Percentiles rank a stretch among this genome's conserved stretches.
These are phyloP conservation scores for Arrhopalites spinosus DNA, from an alignment of 2,888 invertebrate species.

Conservation along the genomic window DNA sequence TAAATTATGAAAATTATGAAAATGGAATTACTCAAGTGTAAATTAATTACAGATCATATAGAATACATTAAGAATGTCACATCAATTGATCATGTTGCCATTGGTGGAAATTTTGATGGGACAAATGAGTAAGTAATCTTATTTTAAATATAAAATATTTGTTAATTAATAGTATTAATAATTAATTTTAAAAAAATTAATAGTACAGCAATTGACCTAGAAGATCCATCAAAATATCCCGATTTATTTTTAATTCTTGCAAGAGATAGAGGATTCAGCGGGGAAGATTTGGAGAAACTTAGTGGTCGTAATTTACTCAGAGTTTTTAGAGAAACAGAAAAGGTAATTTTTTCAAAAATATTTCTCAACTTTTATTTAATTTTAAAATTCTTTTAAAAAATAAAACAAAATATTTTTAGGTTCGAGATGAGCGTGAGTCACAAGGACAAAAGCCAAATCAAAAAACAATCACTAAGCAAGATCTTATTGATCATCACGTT, in stretches of 20 bases:
- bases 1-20: too few species aligned
- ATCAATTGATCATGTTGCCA: slow-evolving; percentile 49
- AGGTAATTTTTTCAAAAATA: too few species aligned
- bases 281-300: slow-evolving; percentile 57
- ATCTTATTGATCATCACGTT: too few species aligned
- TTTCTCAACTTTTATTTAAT: too few species aligned
- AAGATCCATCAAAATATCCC: slow-evolving; percentile 58
- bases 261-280: slow-evolving; percentile 57
- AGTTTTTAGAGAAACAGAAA: slow-evolving; percentile 52
- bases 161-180: neutral
- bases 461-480: too few species aligned
- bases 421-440: too few species aligned
- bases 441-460: too few species aligned
- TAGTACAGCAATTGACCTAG: slow-evolving; percentile 54
- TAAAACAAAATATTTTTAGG: too few species aligned
- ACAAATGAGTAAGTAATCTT: slow-evolving; percentile 42
- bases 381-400: too few species aligned
- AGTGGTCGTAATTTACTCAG: slow-evolving; percentile 58
- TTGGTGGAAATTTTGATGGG: slow-evolving; percentile 53
- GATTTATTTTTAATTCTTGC: slow-evolving; percentile 57
- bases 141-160: neutral
- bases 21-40: too few species aligned
- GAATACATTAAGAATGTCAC: slow-evolving; percentile 48
- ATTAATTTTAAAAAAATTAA: neutral
- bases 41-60: slow-evolving; percentile 45